phyloP scores from a whole-genome alignment of 2,888 invertebrate genomes.

The Hypselothyrea guttata region DNA sequence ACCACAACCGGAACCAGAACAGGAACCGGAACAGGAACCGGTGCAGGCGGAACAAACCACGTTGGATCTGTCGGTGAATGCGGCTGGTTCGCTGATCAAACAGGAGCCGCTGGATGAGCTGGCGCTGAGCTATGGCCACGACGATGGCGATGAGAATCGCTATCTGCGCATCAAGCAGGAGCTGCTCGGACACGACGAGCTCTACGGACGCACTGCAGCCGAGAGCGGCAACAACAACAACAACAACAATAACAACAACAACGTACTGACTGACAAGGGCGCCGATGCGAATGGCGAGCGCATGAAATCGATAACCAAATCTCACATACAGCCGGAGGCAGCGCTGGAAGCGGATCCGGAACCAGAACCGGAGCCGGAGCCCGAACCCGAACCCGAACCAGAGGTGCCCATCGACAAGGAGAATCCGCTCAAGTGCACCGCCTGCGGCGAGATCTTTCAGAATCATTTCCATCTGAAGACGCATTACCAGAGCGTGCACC shows the following conservation, averaged over 20 bases:
- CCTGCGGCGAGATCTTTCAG: slow-evolving; percentile 96
- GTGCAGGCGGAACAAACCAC: slow-evolving; percentile 10
- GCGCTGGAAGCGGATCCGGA: slow-evolving; percentile 28
- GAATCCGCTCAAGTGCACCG: slow-evolving; percentile 94
- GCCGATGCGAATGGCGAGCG: slow-evolving; percentile 32
- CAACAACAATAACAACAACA: slow-evolving; percentile 43
- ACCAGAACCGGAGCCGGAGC: slow-evolving; percentile 56
- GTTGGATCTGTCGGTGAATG: slow-evolving; percentile 42
- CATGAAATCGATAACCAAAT: slow-evolving; percentile 37
- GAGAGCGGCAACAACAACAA: too few relatives aligned
- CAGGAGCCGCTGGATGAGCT: slow-evolving; percentile 62
- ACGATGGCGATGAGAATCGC: slow-evolving; percentile 64
- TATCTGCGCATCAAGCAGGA: slow-evolving; percentile 76
- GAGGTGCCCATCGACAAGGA: slow-evolving; percentile 96
- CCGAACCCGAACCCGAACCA: slow-evolving; percentile 82
- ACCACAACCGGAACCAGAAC: not conserved
- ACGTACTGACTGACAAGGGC: slow-evolving; percentile 25
- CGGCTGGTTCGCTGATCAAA: slow-evolving; percentile 50
- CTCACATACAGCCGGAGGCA: slow-evolving; percentile 31
- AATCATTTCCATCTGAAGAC: slow-evolving; percentile 96
- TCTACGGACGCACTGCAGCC: slow-evolving; percentile 20
- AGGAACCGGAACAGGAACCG: not conserved
- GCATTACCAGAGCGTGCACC: slow-evolving; percentile 97
- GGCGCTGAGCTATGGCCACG: slow-evolving; percentile 39
- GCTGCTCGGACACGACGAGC: slow-evolving; percentile 58